These are phyloP conservation scores for Pomatorhinus ruficollis DNA, from an alignment of 2,113 vertebrate species.

Conservation along the genomic window DNA sequence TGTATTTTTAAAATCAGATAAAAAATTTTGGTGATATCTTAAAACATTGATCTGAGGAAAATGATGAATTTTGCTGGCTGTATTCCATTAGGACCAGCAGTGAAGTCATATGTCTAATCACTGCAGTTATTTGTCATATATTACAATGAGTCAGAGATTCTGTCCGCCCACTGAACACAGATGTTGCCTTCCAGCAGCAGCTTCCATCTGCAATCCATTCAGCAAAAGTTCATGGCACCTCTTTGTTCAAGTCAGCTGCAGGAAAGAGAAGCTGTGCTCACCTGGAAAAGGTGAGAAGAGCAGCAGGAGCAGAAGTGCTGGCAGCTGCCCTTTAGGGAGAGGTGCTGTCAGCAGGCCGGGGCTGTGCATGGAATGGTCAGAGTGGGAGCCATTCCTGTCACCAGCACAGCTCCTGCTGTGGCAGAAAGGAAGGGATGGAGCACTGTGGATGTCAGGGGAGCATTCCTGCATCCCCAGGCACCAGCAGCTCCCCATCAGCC, in stretches of 20 bases:
- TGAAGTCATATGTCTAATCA: background rate
- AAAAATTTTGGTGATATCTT: background rate
- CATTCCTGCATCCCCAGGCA: background rate
- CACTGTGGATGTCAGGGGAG: background rate
- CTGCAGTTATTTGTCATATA: background rate
- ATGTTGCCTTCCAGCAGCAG: background rate
- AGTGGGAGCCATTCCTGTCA: background rate
- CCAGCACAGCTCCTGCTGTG: background rate
- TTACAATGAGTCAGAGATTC: background rate
- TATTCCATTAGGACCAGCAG: background rate
- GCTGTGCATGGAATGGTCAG: background rate
- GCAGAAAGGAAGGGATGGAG: background rate
- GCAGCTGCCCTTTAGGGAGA: background rate
- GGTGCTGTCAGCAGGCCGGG: background rate
- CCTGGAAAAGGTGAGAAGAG: background rate
- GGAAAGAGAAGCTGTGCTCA: background rate
- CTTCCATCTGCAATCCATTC: background rate
- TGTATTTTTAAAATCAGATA: background rate
- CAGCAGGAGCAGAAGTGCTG: background rate
- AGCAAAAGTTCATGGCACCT: background rate
- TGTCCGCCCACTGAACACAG: background rate
- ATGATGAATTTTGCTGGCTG: background rate
- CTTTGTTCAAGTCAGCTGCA: background rate
- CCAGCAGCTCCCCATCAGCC: background rate
- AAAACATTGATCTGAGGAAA: background rate